Percentiles rank a stretch among this genome's conserved stretches.
These are phyloP conservation scores for Ctena decussata DNA, from an alignment of 2,888 invertebrate species.

Conservation along the genomic window DNA sequence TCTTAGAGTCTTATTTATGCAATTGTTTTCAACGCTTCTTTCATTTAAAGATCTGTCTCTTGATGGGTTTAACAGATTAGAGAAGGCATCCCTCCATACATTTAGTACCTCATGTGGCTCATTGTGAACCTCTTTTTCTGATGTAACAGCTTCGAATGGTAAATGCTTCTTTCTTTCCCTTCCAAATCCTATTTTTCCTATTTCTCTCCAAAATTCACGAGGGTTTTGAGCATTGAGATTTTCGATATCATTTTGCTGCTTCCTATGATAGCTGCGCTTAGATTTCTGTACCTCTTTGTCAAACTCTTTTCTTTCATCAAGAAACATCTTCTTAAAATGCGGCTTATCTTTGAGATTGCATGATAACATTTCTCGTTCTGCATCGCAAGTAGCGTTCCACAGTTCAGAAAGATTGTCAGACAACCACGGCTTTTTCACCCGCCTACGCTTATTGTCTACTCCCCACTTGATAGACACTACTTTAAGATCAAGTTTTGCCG, in stretches of 20 bases:
- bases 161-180: background rate
- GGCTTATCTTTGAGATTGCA: background rate
- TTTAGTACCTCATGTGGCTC: background rate
- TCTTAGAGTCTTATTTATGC: background rate
- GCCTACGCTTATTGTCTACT: background rate
- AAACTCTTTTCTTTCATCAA: background rate
- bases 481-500: background rate
- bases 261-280: background rate
- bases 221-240: background rate
- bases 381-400: background rate
- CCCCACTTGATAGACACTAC: background rate
- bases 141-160: no score
- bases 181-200: slow-evolving; percentile 1
- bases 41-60: background rate
- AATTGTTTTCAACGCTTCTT: background rate
- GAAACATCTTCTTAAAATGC: background rate
- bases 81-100: background rate
- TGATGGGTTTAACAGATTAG: background rate
- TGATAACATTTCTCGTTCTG: background rate
- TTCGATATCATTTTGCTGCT: background rate
- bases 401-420: background rate
- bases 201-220: background rate
- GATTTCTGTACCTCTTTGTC: background rate
- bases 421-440: background rate
- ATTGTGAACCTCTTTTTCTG: background rate